phyloP scores from a whole-genome alignment of 2,888 invertebrate genomes.

The Hirtodrosophila histrioides region DNA sequence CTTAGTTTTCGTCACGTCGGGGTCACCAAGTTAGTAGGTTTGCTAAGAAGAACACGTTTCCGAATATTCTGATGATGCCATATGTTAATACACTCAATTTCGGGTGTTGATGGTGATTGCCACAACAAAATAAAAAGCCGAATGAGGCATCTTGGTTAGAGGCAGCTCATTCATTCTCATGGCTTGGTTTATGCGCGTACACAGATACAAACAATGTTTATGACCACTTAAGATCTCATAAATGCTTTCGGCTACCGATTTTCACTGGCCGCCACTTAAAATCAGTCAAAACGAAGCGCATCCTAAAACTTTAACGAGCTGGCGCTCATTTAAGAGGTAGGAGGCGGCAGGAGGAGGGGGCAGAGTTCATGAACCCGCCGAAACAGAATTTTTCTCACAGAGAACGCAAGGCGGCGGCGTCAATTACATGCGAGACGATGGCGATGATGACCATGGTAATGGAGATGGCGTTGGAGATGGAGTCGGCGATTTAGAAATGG shows the following conservation, averaged over 20 bases:
- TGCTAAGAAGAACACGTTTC: no score
- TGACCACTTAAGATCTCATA: conserved; percentile 57
- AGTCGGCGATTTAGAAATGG: conserved; percentile 21
- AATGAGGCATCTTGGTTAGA: conserved; percentile 12
- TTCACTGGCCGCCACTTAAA: conserved; percentile 49
- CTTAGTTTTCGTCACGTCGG: no score
- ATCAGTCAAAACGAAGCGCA: conserved; percentile 57
- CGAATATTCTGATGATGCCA: no score
- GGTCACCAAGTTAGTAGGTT: no score
- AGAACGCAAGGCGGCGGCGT: conserved; percentile 37
- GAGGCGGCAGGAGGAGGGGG: conserved; percentile 9
- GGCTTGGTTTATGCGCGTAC: neutral
- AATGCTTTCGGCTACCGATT: conserved; percentile 68
- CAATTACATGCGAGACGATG: no score
- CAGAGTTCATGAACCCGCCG: conserved; percentile 70
- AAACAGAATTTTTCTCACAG: conserved; percentile 47
- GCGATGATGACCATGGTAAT: conserved; percentile 19
- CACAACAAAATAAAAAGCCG: no score
- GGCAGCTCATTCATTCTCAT: conserved; percentile 11
- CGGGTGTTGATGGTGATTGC: no score
- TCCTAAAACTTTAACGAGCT: conserved; percentile 64
- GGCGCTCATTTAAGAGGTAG: conserved; percentile 35
- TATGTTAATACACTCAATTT: no score
- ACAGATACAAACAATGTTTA: conserved; percentile 44
- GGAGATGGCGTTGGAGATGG: conserved; percentile 8